Evolutionary conservation across 2,113 vertebrate genomes (phyloP).

Genomic region (Colossoma macropomum): DNA sequence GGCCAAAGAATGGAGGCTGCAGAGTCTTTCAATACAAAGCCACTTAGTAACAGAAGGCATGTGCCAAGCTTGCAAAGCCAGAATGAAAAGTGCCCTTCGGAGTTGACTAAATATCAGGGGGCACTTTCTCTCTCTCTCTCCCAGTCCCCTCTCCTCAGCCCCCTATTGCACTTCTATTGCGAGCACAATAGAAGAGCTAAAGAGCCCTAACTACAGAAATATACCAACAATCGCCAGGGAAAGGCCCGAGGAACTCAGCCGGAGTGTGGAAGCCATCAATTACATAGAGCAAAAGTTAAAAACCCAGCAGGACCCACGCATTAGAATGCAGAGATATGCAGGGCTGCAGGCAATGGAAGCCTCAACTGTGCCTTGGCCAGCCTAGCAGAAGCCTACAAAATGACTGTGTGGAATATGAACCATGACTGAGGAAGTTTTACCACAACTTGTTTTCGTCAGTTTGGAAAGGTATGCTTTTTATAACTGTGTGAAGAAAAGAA

Average conservation of each 20-base stretch:
- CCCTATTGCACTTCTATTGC: conserved; percentile 61
- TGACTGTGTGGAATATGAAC: conserved; percentile 26
- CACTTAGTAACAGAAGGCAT: conserved; percentile 88
- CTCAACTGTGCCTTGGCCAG: conserved; percentile 48
- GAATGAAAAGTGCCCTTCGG: conserved; percentile 81
- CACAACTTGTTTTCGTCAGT: conserved; percentile 37
- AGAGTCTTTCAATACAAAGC: conserved; percentile 84
- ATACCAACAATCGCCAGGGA: conserved; percentile 62
- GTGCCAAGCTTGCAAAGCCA: conserved; percentile 84
- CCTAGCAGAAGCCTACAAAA: conserved; percentile 42
- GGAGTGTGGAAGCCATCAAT: conserved; percentile 75
- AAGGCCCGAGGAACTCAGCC: conserved; percentile 60
- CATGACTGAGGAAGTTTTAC: conserved; percentile 47
- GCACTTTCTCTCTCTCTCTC: conserved; percentile 47
- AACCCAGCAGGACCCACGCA: conserved; percentile 63
- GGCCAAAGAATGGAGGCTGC: conserved; percentile 79
- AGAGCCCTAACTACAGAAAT: conserved; percentile 61
- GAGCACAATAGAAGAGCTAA: conserved; percentile 64
- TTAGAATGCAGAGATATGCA: conserved; percentile 68
- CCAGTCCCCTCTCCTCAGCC: conserved; percentile 42
- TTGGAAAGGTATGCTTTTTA: conserved; percentile 20
- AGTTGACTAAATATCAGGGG: conserved; percentile 76
- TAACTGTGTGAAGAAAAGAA: conserved; percentile 9
- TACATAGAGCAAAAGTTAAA: conserved; percentile 70
- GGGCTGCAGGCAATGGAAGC: conserved; percentile 53